Evolutionary conservation across 2,113 vertebrate genomes (phyloP).

Genomic region (Rhea americana): DNA sequence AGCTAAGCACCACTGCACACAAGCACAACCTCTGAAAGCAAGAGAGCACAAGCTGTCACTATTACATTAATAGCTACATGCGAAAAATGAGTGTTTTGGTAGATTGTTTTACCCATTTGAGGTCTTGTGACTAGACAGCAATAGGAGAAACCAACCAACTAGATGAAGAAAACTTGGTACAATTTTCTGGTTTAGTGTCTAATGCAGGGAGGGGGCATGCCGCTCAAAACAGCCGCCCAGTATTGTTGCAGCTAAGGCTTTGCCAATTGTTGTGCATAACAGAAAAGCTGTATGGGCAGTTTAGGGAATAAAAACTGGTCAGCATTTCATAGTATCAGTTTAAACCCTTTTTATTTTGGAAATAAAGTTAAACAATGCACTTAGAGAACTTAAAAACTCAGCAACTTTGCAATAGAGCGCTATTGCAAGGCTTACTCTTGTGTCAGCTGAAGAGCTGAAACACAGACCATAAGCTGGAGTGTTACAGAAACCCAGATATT

Average conservation of each 20-base stretch:
- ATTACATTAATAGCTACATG: not conserved
- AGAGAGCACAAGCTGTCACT: not conserved
- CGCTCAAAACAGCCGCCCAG: not conserved
- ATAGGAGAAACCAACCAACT: not conserved
- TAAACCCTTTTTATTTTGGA: slow-evolving; percentile 66
- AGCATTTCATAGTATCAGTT: slow-evolving; percentile 50
- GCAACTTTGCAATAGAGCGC: slow-evolving; percentile 35
- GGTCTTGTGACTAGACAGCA: not conserved
- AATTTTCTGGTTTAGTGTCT: not conserved
- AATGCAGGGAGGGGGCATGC: not conserved
- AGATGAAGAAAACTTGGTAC: not conserved
- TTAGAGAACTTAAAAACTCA: slow-evolving; percentile 54
- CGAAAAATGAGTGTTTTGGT: not conserved
- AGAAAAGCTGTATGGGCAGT: slow-evolving; percentile 65
- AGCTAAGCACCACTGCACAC: not conserved
- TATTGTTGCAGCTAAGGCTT: not conserved
- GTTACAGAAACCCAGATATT: not conserved
- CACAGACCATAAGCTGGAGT: not conserved
- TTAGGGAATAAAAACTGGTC: slow-evolving; percentile 26
- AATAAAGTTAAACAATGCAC: slow-evolving; percentile 58
- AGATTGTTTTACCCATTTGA: not conserved
- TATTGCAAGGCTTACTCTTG: slow-evolving; percentile 48
- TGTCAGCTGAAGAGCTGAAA: not conserved
- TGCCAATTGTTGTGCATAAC: slow-evolving; percentile 1
- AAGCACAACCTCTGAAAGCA: not conserved